Base-by-base conservation (phyloP, 2,888 invertebrate species). In the Seira ritae region DNA sequence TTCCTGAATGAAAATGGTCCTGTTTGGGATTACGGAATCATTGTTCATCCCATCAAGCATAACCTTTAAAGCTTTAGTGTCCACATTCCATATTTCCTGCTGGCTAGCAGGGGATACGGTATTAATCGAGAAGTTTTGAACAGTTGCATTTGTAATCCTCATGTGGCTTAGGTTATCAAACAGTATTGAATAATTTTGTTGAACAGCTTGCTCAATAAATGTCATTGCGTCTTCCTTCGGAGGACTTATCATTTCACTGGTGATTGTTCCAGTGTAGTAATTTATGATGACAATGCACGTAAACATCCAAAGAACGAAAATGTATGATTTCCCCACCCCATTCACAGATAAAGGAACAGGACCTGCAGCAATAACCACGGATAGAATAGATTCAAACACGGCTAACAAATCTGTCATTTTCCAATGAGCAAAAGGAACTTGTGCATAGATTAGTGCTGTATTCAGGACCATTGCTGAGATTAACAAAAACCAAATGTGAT, bases 161-260 rank as follows among this genome's bases (percentile, higher is more conserved):
- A 71, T 22, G n/a, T 55, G 50, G 0, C 23, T 4, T 1, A n/a
- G 23, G 19, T 71, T 55, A 15, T 71, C 71, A 55, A 55, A 71
- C 22, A 71, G 10, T 10, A 71, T n/a, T 0, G 71, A 71, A 10
- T 71, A 71, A 17, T 71, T 71, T 55, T 17, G 19, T 3, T 50
- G n/a, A 15, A 55, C 23, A 0, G 23, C 71, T 1, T 71, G 22
- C 6, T 15, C 15, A 24, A 71, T 22, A 2, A 50, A 50, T 15
- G 12, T 71, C 50, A 71, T 55, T 10, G 55, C 17, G 10, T 55
- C 24, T 55, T 71, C 71, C 1, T 42, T n/a, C 0, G 71, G 55
- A 22, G 71, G 71, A 23, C 71, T 71, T 17, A 71, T 71, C 12
- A 71, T 1, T n/a, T 15, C 20, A 17, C 71, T 71, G 4, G 71